phyloP scores from a whole-genome alignment of 2,113 vertebrate genomes.

The Caracal caracal region DNA sequence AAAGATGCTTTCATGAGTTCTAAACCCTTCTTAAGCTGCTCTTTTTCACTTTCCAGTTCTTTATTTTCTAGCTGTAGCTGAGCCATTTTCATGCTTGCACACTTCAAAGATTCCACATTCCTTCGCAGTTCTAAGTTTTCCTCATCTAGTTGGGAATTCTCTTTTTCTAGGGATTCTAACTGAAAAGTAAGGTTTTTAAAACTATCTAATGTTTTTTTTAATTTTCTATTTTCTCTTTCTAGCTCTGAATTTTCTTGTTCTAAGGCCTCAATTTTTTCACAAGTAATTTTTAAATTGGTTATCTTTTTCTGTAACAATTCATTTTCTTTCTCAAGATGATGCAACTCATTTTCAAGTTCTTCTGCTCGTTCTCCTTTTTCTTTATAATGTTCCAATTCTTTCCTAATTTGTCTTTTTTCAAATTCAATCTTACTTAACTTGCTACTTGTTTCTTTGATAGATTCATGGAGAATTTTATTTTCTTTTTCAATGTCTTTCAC shows the following conservation, averaged over 20 bases:
- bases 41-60: slow-evolving; percentile 95
- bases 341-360: slow-evolving; percentile 93
- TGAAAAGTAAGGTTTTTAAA: slow-evolving; percentile 94
- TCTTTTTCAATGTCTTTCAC: slow-evolving; percentile 98
- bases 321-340: slow-evolving; percentile 93
- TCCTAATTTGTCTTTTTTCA: slow-evolving; percentile 94
- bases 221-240: slow-evolving; percentile 93
- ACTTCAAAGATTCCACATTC: slow-evolving; percentile 91
- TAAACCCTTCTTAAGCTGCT: slow-evolving; percentile 93
- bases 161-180: slow-evolving; percentile 95
- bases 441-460: slow-evolving; percentile 95
- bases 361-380: slow-evolving; percentile 95
- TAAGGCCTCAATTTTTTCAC: slow-evolving; percentile 94
- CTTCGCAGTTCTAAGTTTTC: slow-evolving; percentile 95
- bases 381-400: slow-evolving; percentile 94
- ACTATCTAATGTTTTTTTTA: slow-evolving; percentile 94
- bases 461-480: slow-evolving; percentile 96
- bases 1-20: slow-evolving; percentile 96
- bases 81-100: slow-evolving; percentile 91
- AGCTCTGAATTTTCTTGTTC: slow-evolving; percentile 95
- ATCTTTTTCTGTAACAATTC: slow-evolving; percentile 95
- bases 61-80: slow-evolving; percentile 95
- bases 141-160: slow-evolving; percentile 95
- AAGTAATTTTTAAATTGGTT: slow-evolving; percentile 93
- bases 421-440: slow-evolving; percentile 97